phyloP scores from a whole-genome alignment of 2,797 vertebrate species.

The Sternotherus odoratus region DNA sequence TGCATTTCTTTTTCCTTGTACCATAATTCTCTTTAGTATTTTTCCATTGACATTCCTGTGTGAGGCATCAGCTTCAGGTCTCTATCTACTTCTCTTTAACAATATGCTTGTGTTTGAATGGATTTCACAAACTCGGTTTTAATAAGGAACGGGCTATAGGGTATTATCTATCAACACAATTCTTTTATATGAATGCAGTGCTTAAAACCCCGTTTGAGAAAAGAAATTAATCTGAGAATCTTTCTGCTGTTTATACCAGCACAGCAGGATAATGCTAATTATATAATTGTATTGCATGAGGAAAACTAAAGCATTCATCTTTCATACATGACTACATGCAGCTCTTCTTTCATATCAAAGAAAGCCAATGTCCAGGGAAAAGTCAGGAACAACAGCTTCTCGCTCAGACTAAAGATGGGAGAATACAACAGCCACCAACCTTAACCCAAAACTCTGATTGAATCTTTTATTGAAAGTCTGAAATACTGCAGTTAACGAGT shows the following conservation, averaged over 20 bases:
- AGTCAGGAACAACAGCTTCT: neutral
- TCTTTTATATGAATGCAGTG: neutral
- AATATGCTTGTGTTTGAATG: conserved; percentile 26
- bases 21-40: conserved; percentile 45
- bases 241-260: conserved; percentile 27
- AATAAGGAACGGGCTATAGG: conserved; percentile 54
- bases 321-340: neutral
- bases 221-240: conserved; percentile 20
- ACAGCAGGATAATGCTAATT: conserved; percentile 2
- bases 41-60: conserved; percentile 52
- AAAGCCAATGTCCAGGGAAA: neutral
- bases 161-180: conserved; percentile 3
- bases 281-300: neutral
- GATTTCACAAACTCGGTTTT: conserved; percentile 45
- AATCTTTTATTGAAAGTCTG: neutral
- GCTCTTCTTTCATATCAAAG: neutral
- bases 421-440: neutral
- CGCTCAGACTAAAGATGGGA: neutral
- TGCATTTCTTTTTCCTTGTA: conserved; percentile 56
- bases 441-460: neutral
- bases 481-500: neutral
- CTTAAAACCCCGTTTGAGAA: conserved; percentile 45
- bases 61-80: conserved; percentile 20
- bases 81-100: conserved; percentile 35
- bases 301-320: neutral